Conservation (phyloP, 2,797 vertebrate genomes). For the Xenopus petersii region DNA sequence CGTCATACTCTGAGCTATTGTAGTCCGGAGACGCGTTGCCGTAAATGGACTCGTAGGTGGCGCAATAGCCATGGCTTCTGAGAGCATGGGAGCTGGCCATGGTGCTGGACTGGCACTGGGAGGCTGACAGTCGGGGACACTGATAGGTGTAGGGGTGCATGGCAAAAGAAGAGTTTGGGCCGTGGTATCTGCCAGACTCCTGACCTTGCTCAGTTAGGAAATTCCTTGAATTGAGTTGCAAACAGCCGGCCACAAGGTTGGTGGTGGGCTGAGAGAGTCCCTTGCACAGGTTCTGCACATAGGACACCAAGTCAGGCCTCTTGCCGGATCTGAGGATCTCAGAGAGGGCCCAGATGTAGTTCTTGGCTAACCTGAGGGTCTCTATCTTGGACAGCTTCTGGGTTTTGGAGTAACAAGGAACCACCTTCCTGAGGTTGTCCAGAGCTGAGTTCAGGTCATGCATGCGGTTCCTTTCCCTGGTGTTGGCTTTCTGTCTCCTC, state of each 20-base stretch:
- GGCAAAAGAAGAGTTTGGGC: slow-evolving; percentile 81
- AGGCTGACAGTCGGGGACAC: slow-evolving; percentile 83
- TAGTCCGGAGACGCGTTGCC: slow-evolving; percentile 87
- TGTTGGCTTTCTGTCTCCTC: slow-evolving; percentile 89
- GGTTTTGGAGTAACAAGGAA: slow-evolving; percentile 96
- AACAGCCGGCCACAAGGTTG: slow-evolving; percentile 95
- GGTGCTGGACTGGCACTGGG: slow-evolving; percentile 79
- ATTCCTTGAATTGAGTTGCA: slow-evolving; percentile 96
- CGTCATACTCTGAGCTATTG: slow-evolving; percentile 91
- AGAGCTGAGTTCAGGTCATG: slow-evolving; percentile 94
- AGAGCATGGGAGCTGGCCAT: slow-evolving; percentile 76
- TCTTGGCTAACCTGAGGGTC: slow-evolving; percentile 91
- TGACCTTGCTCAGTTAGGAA: slow-evolving; percentile 90
- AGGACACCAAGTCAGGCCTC: slow-evolving; percentile 90
- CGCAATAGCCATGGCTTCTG: slow-evolving; percentile 84
- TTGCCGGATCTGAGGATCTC: slow-evolving; percentile 96
- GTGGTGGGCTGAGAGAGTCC: slow-evolving; percentile 96
- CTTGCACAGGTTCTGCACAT: slow-evolving; percentile 96
- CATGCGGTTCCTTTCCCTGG: slow-evolving; percentile 94
- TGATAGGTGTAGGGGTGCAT: slow-evolving; percentile 86
- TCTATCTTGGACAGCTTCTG: slow-evolving; percentile 98
- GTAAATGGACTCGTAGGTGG: slow-evolving; percentile 82
- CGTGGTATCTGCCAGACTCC: slow-evolving; percentile 81
- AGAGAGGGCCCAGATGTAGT: slow-evolving; percentile 93
- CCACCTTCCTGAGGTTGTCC: slow-evolving; percentile 96